Base-by-base conservation (phyloP, 2,113 vertebrate genomes). In the rat (Rattus norvegicus) region DNA sequence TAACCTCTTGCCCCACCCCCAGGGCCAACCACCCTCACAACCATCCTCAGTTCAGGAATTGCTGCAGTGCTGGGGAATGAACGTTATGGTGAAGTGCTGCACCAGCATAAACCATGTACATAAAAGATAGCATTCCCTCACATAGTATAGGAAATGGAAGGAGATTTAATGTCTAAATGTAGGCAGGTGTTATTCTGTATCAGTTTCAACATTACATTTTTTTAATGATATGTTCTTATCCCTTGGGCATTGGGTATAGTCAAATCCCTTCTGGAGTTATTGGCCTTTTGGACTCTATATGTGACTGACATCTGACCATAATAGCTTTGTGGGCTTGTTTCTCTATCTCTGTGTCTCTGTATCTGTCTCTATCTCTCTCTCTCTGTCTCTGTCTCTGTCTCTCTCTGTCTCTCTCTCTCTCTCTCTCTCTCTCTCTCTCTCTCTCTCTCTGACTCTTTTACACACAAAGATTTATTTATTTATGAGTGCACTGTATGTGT, bases 41-140 rank as follows among this genome's bases (percentile, higher is more conserved):
- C n/a, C 39, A 75, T 70, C 33, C 5, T 70, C 26, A 16, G 47
- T 14, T 43, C 43, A 77, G 26, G 26, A 14, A 30, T 26, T 52
- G 43, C 43, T 49, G 24, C 11, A 30, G 43, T 76, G 20, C 39
- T 47, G 43, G 11, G 73, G 22, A 26, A 14, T 30, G 47, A 77
- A 28, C 26, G 5, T 26, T 47, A 43, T 4, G 13, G 20, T 77
- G 43, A 12, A 26, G 11, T 54, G 52, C 52, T 54, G 26, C 1
- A 36, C 30, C 6, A 52, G 5, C 56, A 63, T 73, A 83, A 77
- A 88, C 43, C 67, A 72, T 47, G 2, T 14, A 59, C 26, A 56
- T 75, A 56, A 93, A 93, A 87, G 28, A 86, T 75, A 63, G 4
- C 16, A 43, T 91, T 95, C 90, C 73, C 30, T 39, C 83, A 13